Percentiles rank a stretch among this genome's conserved stretches.
Evolutionary conservation across 2,113 vertebrate species (phyloP).

Genomic region (Columbina picui): DNA sequence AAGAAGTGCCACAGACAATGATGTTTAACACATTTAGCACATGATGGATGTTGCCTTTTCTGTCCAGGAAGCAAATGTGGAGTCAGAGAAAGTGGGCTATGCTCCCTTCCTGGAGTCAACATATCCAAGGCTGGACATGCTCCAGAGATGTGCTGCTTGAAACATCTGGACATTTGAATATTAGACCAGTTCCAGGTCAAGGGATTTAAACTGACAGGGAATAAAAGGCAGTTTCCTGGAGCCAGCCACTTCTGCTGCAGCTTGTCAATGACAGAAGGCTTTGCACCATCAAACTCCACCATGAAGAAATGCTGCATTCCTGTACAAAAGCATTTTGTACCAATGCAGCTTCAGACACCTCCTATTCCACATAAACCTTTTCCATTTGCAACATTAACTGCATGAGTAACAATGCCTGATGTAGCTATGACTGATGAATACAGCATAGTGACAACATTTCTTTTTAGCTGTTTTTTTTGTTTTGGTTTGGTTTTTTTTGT

Average conservation of each 20-base stretch:
- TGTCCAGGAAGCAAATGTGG: constrained; percentile 45
- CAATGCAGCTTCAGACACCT: not conserved
- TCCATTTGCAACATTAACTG: not conserved
- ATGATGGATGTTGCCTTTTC: constrained; percentile 39
- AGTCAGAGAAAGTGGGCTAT: not conserved
- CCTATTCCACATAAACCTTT: not conserved
- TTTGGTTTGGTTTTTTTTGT: no score
- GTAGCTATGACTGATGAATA: not conserved
- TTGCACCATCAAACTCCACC: not conserved
- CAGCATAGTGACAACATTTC: fast-evolving
- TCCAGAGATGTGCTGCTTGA: constrained; percentile 14
- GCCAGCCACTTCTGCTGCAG: not conserved
- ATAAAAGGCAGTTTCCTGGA: not conserved
- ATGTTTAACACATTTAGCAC: constrained; percentile 49
- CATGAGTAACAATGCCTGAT: not conserved
- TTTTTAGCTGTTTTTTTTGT: not conserved
- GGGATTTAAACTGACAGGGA: not conserved
- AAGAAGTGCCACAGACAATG: not conserved
- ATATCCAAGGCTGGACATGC: not conserved
- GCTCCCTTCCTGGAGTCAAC: constrained; percentile 9
- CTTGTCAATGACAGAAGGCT: not conserved
- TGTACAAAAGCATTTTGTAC: not conserved
- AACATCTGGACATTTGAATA: constrained; percentile 19
- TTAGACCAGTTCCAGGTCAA: not conserved
- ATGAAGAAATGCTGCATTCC: fast-evolving